Evolutionary conservation across 1,140 invertebrate genomes (phyloP).

Genomic region (Phortica variegata): DNA sequence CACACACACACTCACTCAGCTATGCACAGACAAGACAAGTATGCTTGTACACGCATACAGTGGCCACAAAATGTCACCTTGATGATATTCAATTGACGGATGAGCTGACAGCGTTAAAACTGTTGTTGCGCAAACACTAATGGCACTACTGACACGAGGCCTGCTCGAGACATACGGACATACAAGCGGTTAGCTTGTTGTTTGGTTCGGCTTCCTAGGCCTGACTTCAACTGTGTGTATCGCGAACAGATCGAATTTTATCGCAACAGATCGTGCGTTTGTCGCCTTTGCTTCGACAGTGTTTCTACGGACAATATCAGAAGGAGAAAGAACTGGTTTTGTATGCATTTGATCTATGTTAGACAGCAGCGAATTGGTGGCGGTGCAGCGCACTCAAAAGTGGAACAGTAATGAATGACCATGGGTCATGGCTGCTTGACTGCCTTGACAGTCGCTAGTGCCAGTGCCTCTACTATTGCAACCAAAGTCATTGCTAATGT

Average conservation of each 20-base stretch:
- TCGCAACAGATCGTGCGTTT: conserved; percentile 21
- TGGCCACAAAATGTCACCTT: conserved; percentile 48
- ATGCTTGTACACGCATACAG: conserved; percentile 13
- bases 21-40: conserved; percentile 3
- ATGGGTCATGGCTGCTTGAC: conserved; percentile 52
- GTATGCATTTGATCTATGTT: conserved; percentile 45
- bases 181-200: no score
- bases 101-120: conserved; percentile 57
- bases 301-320: no score
- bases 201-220: neutral
- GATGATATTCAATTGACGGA: conserved; percentile 57
- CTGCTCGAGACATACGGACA: neutral
- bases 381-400: conserved; percentile 19
- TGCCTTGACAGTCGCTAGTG: conserved; percentile 30
- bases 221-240: conserved; percentile 4
- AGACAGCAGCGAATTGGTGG: conserved; percentile 18
- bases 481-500: conserved; percentile 2
- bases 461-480: conserved; percentile 8
- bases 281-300: neutral
- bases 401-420: conserved; percentile 53
- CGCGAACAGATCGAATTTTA: conserved; percentile 31
- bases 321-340: conserved; percentile 22
- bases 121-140: conserved; percentile 56
- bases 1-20: conserved; percentile 20
- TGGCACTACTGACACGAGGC: conserved; percentile 32